A percentile compares a stretch with the other conserved stretches of the same genome.
These are phyloP conservation scores for Lateolabrax maculatus DNA, from an alignment of 2,797 vertebrate genomes.

Conservation along the genomic window DNA sequence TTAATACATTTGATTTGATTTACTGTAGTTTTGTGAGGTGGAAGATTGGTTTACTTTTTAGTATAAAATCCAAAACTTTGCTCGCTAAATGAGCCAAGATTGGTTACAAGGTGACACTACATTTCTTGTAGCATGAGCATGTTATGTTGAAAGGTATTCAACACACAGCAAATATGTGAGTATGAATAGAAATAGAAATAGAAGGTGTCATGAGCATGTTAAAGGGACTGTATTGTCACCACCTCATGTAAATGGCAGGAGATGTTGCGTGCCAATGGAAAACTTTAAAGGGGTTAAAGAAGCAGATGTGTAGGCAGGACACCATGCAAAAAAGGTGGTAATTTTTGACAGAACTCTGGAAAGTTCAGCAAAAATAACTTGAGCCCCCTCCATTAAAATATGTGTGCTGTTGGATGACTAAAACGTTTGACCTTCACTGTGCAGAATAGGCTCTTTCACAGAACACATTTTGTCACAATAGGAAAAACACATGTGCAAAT, in stretches of 20 bases:
- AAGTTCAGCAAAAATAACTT: too few relatives aligned
- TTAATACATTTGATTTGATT: background rate
- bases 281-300: background rate
- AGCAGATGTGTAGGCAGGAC: background rate
- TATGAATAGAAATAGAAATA: background rate
- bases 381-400: too few relatives aligned
- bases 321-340: background rate
- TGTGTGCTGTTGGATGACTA: too few relatives aligned
- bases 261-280: background rate
- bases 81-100: too few relatives aligned
- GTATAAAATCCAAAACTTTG: background rate
- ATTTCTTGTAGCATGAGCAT: too few relatives aligned
- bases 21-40: background rate
- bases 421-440: too few relatives aligned
- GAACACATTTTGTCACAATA: too few relatives aligned
- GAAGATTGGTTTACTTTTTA: background rate
- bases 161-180: background rate
- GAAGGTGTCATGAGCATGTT: background rate
- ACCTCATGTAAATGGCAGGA: background rate
- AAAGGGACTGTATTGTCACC: background rate
- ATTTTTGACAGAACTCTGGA: background rate
- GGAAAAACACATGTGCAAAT: too few relatives aligned
- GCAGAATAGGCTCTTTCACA: too few relatives aligned
- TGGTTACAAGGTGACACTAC: too few relatives aligned
- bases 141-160: background rate